Base-by-base conservation (phyloP, 2,888 invertebrate genomes). In the Agrotis ipsilon region DNA sequence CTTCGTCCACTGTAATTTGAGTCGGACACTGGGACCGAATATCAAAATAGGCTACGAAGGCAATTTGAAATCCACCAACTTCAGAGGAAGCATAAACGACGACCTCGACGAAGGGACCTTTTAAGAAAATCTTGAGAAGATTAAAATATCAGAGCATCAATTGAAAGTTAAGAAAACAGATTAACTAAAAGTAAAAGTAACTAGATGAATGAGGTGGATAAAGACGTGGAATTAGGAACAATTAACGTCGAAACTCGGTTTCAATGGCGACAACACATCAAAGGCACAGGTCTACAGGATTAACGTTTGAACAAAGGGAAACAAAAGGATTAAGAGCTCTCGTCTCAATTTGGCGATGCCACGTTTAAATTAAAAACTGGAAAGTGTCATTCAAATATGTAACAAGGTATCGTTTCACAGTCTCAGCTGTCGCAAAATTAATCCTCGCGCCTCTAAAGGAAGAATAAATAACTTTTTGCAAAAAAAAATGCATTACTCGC, bases 311-410 rank as follows among this genome's bases (percentile, higher is more conserved):
- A 92, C 90, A 91, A 89, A 88, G 83, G 81, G 77, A 79, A 84
- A 90, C 90, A 91, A 92, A 90, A 90, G 90, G 91, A 90, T 92
- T 92, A 89, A 86, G 81, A 82, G 86, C 83, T 89, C 85, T 89
- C 87, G 85, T 88, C 86, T 89, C 88, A 88, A 90, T 91, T 88
- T 89, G 85, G 87, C 84, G 81, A 88, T 89, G 83, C 72, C 77
- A 84, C 83, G 88, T 90, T 91, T 89, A 86, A 90, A 90, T 87
- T 91, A 89, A 88, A 90, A 92, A 89, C 86, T 86, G 86, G 76
- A 88, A 93, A 89, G 81, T 92, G 94, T 93, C 95, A 94, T 89
- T 94, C 93, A 93, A 89, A 90, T 90, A 84, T 84, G 82, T 92
- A 95, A 94, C 94, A 91, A 94, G 93, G 89, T 88, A 86, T 91